Evolutionary conservation across 2,888 invertebrate genomes (phyloP), one percentile per base, ranked within the genome.

Genomic region (Agrenia bidenticulata): DNA sequence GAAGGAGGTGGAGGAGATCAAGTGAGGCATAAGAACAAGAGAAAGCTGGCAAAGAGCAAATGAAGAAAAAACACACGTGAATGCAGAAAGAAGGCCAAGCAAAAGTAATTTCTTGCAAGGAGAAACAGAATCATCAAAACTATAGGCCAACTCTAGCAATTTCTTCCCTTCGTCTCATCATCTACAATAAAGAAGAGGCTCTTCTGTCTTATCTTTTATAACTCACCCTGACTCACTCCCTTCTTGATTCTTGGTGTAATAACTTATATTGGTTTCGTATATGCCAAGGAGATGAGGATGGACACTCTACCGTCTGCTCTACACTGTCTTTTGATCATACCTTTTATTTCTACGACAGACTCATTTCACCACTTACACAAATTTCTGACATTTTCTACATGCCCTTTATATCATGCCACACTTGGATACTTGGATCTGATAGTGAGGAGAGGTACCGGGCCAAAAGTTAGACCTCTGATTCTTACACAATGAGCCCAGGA

Each of bases 61-160:
- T 50, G 50, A 61, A 21, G 37, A 37, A 61, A 58, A 53, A n/a
- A n/a, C n/a, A 39, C 19, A 26, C 32, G 62, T 39, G 27, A 27
- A 67, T 27, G 24, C 9, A 61, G 37, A 61, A 61, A 66, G 63
- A 64, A 61, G 55, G 54, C 64, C 56, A 62, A 66, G 63, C 54
- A 66, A 69, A 66, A 66, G 69, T 64, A 69, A 64, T 69, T 69
- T 69, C 69, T 69, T 69, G 63, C 59, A 63, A 64, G 5, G 66
- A 69, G 69, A 69, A 69, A 69, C 69, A 65, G 65, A 69, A 69
- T 69, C 66, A 66, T 69, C 69, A 69, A 66, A 66, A 69, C 59
- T 69, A 69, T 66, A 69, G 63, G 55, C 61, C 61, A 64, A 66
- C 69, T 66, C 65, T 39, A 55, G 65, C 65, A 63, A 66, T 69